Conservation (phyloP, 2,888 invertebrate genomes). For the Melikaiella ostensackeni region DNA sequence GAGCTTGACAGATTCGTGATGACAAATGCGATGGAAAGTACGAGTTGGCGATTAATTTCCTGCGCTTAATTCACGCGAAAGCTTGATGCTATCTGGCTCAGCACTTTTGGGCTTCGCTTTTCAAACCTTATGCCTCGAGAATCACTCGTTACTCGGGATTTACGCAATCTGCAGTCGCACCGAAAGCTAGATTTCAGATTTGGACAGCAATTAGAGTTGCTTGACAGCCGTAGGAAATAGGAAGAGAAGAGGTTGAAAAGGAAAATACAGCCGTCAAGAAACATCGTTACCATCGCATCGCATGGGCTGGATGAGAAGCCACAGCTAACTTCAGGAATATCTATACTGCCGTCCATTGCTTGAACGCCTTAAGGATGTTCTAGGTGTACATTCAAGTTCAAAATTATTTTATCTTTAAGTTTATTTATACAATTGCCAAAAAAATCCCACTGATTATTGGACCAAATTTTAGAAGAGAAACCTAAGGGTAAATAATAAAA, state of each 20-base stretch:
- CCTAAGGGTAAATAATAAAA: too few species aligned
- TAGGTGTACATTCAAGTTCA: too few species aligned
- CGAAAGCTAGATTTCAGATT: slow-evolving; percentile 31
- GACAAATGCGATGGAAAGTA: neutral
- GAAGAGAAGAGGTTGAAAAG: neutral
- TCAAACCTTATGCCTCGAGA: slow-evolving; percentile 26
- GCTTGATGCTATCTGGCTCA: slow-evolving; percentile 28
- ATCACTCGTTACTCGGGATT: slow-evolving; percentile 36
- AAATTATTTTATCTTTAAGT: too few species aligned
- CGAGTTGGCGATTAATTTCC: slow-evolving; percentile 23
- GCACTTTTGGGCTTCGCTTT: slow-evolving; percentile 23
- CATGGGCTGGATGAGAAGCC: neutral
- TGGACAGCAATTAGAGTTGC: slow-evolving; percentile 37
- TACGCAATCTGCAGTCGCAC: slow-evolving; percentile 33
- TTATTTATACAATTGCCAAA: too few species aligned
- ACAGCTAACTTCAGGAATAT: slow-evolving; percentile 7
- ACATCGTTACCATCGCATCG: slow-evolving; percentile 12
- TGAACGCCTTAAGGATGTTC: neutral
- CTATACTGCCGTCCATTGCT: neutral
- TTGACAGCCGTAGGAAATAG: slow-evolving; percentile 29
- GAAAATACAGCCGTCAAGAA: slow-evolving; percentile 21
- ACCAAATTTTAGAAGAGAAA: too few species aligned
- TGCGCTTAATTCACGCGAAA: slow-evolving; percentile 22
- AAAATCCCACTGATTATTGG: too few species aligned
- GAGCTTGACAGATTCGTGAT: neutral